A percentile compares a stretch with the other conserved stretches of the same genome.
These are phyloP conservation scores for Amblyteles armatorius DNA, from an alignment of 2,888 invertebrate genomes.

Conservation along the genomic window DNA sequence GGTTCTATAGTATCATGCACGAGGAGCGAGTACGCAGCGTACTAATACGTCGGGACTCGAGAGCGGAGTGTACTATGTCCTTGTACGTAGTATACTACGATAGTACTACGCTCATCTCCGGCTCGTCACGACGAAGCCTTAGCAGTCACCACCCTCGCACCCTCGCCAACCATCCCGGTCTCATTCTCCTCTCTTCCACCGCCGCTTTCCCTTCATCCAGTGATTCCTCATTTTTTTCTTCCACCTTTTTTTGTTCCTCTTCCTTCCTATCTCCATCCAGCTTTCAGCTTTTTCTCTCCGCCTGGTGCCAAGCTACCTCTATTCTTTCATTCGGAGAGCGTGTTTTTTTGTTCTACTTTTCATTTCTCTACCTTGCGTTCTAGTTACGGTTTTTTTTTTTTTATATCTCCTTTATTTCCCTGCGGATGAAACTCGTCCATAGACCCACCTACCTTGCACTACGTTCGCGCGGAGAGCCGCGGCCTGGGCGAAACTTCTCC, in stretches of 20 bases:
- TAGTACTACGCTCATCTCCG: conserved; percentile 65
- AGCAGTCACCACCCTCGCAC: conserved; percentile 47
- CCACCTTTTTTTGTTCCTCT: background rate
- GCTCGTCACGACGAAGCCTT: conserved; percentile 53
- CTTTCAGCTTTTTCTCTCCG: conserved; percentile 27
- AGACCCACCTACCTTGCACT: conserved; percentile 15
- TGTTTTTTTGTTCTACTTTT: conserved; percentile 2
- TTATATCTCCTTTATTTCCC: conserved; percentile 26
- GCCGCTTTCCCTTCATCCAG: conserved; percentile 52
- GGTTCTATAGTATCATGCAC: conserved; percentile 54
- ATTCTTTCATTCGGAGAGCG: conserved; percentile 54
- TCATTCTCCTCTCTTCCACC: conserved; percentile 52
- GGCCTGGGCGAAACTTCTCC: conserved; percentile 37
- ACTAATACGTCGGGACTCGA: conserved; percentile 63
- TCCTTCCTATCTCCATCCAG: background rate
- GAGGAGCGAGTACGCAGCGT: conserved; percentile 56
- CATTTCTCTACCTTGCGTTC: conserved; percentile 29
- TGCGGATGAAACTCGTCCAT: conserved; percentile 43
- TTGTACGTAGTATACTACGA: conserved; percentile 61
- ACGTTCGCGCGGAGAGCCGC: conserved; percentile 39
- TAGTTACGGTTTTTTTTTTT: conserved; percentile 16
- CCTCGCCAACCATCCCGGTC: conserved; percentile 11
- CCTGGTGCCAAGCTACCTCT: conserved; percentile 37
- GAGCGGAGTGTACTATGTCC: conserved; percentile 42
- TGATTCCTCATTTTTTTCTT: conserved; percentile 40